A percentile compares a stretch with the other conserved stretches of the same genome.
These are phyloP conservation scores for Poicephalus gulielmi DNA, from an alignment of 2,113 vertebrate genomes.

Conservation along the genomic window DNA sequence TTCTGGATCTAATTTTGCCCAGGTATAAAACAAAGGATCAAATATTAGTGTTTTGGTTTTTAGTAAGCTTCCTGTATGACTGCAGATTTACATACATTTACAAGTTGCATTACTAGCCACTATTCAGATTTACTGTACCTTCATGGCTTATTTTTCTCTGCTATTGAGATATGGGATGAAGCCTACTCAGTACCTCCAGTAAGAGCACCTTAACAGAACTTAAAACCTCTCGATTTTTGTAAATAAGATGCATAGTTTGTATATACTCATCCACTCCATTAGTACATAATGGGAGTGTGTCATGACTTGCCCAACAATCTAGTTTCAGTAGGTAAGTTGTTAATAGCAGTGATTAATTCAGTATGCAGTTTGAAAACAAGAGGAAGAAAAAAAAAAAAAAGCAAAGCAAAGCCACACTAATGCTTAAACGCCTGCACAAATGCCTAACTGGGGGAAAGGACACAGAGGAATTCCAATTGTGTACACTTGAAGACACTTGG, in stretches of 20 bases:
- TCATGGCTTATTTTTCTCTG: background rate
- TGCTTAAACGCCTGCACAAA: background rate
- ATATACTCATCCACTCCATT: background rate
- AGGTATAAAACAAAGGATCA: background rate
- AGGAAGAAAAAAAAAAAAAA: background rate
- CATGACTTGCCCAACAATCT: background rate
- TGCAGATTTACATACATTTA: background rate
- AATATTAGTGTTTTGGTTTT: background rate
- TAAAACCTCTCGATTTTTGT: background rate
- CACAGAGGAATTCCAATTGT: background rate
- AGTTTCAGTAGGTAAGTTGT: background rate
- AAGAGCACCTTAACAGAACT: background rate
- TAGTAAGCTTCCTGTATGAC: background rate
- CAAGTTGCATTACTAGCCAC: background rate
- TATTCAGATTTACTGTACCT: background rate
- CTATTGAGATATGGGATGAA: background rate
- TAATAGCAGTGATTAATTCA: background rate
- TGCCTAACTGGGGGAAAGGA: background rate
- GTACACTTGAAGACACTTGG: background rate
- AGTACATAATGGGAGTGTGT: background rate
- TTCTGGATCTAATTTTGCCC: background rate
- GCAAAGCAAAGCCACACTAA: background rate
- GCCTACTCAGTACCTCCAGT: background rate
- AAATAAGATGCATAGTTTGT: background rate
- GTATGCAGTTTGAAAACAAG: background rate